These are phyloP conservation scores for Ranitomeya variabilis DNA, from an alignment of 2,113 vertebrate genomes.

Conservation along the genomic window DNA sequence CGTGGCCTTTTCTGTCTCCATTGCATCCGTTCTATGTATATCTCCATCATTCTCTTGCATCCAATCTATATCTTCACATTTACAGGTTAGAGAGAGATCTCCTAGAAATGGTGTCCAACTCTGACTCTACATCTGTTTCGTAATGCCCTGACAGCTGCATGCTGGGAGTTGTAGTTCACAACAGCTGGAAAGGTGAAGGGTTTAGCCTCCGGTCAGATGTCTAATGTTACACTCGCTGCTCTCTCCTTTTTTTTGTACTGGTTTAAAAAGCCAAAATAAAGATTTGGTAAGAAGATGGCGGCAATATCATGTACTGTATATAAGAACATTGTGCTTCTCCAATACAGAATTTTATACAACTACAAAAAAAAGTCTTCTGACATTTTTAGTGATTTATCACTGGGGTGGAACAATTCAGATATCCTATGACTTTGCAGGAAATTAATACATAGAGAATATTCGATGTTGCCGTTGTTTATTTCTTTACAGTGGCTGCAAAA, in stretches of 20 bases:
- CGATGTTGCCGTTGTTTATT: too few species aligned
- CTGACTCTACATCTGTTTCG: neutral
- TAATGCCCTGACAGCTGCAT: neutral
- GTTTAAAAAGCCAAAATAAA: slow-evolving; percentile 46
- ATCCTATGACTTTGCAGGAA: neutral
- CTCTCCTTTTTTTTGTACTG: slow-evolving; percentile 40
- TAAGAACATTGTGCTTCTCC: slow-evolving; percentile 13
- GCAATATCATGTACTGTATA: neutral
- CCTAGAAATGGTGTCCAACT: neutral
- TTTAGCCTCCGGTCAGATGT: slow-evolving; percentile 9
- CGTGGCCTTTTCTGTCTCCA: neutral
- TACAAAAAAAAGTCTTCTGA: neutral
- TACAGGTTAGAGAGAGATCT: neutral
- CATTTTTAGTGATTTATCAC: neutral
- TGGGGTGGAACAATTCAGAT: neutral
- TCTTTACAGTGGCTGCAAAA: too few species aligned
- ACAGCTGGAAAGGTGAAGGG: neutral
- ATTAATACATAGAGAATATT: neutral
- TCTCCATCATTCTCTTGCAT: neutral
- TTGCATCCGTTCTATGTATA: neutral
- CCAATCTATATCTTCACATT: neutral
- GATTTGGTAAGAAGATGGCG: slow-evolving; percentile 28
- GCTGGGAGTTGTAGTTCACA: neutral
- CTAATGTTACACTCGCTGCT: neutral
- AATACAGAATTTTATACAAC: slow-evolving; percentile 42